Percentiles rank a stretch among this genome's conserved stretches.
These are phyloP conservation scores for Dreissena polymorpha DNA, from an alignment of 1,140 invertebrate genomes.

Conservation along the genomic window DNA sequence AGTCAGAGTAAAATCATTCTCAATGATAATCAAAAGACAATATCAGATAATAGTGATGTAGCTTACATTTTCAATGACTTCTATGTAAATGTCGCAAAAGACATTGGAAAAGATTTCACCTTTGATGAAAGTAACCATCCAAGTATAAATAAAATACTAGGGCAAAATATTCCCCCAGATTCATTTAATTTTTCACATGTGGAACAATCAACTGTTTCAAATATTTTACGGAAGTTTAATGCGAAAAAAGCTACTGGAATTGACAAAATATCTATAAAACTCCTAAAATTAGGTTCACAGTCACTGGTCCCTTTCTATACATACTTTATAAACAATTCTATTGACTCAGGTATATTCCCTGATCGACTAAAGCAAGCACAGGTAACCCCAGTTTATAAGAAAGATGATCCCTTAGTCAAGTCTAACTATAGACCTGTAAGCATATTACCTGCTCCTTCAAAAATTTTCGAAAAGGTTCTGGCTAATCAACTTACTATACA, in stretches of 20 bases:
- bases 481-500: constrained; percentile 6
- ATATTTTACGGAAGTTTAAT: constrained; percentile 32
- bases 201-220: constrained; percentile 13
- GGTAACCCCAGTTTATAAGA: constrained; percentile 33
- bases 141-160: constrained; percentile 39
- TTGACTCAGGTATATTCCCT: constrained; percentile 14
- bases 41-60: constrained; percentile 28
- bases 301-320: constrained; percentile 26
- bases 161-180: constrained; percentile 14
- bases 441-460: constrained; percentile 28
- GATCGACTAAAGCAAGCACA: constrained; percentile 40
- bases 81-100: constrained; percentile 14
- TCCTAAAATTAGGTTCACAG: constrained; percentile 19
- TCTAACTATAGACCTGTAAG: constrained; percentile 22
- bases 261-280: constrained; percentile 46
- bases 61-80: constrained; percentile 47
- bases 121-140: constrained; percentile 39
- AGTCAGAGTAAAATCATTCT: constrained; percentile 14
- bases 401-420: constrained; percentile 22
- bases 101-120: constrained; percentile 42
- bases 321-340: constrained; percentile 27
- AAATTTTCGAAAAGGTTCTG: constrained; percentile 81
- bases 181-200: constrained; percentile 17
- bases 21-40: constrained; percentile 21
- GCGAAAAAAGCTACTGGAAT: constrained; percentile 45